A percentile compares a stretch with the other conserved stretches of the same genome.
These are phyloP conservation scores for Chaetops frenatus DNA, from an alignment of 2,113 vertebrate species.

Conservation along the genomic window DNA sequence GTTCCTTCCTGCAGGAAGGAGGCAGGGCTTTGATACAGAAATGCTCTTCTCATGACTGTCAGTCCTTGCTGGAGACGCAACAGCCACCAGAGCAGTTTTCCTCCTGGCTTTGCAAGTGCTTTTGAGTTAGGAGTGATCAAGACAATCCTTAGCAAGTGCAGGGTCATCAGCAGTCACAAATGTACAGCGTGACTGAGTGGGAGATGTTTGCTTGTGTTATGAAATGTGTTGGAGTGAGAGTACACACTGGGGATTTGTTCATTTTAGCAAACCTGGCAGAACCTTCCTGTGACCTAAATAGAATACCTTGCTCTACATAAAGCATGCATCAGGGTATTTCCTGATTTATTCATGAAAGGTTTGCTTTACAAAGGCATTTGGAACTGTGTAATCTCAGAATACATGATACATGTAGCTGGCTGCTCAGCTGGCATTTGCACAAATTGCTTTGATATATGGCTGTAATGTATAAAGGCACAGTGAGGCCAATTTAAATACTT, in stretches of 20 bases:
- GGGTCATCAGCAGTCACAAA: conserved; percentile 57
- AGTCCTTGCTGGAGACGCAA: not conserved
- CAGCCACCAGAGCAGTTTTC: not conserved
- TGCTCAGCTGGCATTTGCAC: conserved; percentile 75
- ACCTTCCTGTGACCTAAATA: conserved; percentile 81
- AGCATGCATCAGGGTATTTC: conserved; percentile 81
- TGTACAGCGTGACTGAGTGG: conserved; percentile 1
- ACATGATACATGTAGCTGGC: conserved; percentile 74
- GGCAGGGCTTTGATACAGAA: not conserved
- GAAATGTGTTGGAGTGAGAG: conserved; percentile 66
- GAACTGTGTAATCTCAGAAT: conserved; percentile 77
- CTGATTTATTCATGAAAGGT: conserved; percentile 84
- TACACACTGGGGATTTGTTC: conserved; percentile 73
- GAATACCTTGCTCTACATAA: conserved; percentile 81
- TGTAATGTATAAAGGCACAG: conserved; percentile 60
- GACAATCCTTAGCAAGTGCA: conserved; percentile 29
- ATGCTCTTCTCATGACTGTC: not conserved
- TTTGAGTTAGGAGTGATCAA: conserved; percentile 28
- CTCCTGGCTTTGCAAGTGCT: conserved; percentile 28
- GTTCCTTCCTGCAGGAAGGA: not conserved
- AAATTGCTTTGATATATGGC: conserved; percentile 78
- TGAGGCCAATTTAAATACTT: conserved; percentile 71
- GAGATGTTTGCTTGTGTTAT: conserved; percentile 68
- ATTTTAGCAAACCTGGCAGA: conserved; percentile 80
- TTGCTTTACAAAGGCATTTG: conserved; percentile 80